These are phyloP conservation scores for Pteronotus mesoamericanus DNA, from an alignment of 2,797 vertebrate species.

Conservation along the genomic window DNA sequence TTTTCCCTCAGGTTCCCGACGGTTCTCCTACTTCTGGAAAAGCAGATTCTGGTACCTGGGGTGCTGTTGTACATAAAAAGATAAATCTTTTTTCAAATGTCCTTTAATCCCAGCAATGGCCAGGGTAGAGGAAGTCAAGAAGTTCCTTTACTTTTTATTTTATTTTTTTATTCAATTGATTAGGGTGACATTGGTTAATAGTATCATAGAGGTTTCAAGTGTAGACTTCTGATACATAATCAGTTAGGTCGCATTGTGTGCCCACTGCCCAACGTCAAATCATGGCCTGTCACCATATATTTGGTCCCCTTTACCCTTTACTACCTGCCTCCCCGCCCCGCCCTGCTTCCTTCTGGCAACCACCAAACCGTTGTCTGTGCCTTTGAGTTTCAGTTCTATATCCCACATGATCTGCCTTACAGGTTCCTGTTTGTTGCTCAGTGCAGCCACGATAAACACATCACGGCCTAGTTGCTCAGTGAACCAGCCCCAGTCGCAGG, in stretches of 20 bases:
- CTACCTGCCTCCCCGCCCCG: not conserved
- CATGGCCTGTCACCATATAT: not conserved
- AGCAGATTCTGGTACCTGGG: not conserved
- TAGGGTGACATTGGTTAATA: not conserved
- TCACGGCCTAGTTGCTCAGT: not conserved
- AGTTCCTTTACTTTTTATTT: not conserved
- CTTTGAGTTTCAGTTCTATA: not conserved
- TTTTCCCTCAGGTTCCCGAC: conserved; percentile 34
- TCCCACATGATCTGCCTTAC: not conserved
- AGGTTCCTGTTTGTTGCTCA: not conserved
- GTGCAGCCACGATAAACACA: not conserved
- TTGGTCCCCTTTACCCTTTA: not conserved
- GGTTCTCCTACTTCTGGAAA: conserved; percentile 20
- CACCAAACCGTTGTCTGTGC: not conserved
- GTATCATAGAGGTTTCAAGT: not conserved
- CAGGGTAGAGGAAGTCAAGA: not conserved
- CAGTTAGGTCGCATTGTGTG: not conserved
- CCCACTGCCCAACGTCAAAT: not conserved
- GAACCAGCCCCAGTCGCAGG: not conserved
- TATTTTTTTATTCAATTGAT: not conserved
- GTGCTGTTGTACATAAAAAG: conserved; percentile 2
- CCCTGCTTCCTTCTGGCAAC: not conserved
- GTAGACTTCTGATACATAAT: not conserved
- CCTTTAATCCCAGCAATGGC: conserved; percentile 8
- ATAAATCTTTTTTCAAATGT: not conserved